Evolutionary conservation across 2,113 vertebrate species (phyloP).

Genomic region (Furnarius figulus): DNA sequence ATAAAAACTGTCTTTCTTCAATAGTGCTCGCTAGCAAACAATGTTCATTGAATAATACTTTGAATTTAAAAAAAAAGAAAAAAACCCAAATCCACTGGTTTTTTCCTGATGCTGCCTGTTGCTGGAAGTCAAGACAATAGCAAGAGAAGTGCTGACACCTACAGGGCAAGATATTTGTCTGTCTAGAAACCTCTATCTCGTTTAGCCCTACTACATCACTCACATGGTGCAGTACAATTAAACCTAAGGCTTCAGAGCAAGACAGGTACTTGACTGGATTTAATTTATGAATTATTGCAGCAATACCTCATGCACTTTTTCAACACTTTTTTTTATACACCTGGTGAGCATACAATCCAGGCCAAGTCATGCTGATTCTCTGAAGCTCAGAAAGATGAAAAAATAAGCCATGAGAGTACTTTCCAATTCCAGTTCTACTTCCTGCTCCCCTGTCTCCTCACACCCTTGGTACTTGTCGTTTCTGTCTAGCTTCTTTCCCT

Average conservation of each 20-base stretch:
- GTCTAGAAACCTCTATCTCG: background rate
- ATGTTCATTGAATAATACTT: background rate
- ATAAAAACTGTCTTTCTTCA: background rate
- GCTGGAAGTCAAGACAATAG: background rate
- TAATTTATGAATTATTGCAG: background rate
- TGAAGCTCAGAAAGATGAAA: background rate
- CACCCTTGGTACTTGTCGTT: background rate
- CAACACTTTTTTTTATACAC: background rate
- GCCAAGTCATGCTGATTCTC: background rate
- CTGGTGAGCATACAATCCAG: background rate
- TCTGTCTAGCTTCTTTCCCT: background rate
- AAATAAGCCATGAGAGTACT: background rate
- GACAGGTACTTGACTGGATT: background rate
- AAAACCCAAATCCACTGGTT: background rate
- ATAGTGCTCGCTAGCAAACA: background rate
- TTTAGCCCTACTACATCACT: too few relatives aligned
- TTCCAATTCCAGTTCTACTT: background rate
- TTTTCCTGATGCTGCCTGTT: background rate
- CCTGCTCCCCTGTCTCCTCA: background rate
- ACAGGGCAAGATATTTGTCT: background rate
- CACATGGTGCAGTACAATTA: background rate
- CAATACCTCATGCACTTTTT: background rate
- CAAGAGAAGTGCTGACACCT: constrained; percentile 18
- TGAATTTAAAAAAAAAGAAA: fast-evolving
- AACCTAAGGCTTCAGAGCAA: background rate